phyloP scores from a whole-genome alignment of 2,113 vertebrate species.

The Pholis gunnellus region DNA sequence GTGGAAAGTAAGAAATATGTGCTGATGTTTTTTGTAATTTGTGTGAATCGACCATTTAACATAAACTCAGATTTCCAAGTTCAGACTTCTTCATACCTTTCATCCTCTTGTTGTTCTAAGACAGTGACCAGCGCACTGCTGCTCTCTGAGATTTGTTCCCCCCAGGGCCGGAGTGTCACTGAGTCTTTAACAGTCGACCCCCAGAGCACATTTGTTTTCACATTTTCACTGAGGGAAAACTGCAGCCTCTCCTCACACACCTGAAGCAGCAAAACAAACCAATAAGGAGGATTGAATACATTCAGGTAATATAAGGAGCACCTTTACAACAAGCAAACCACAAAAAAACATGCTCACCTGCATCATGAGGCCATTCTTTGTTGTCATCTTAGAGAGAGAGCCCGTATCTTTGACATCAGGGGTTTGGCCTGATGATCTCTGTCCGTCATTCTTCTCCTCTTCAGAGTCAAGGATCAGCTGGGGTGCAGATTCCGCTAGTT shows the following conservation, averaged over 20 bases:
- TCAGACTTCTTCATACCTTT: constrained; percentile 66
- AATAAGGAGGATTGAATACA: not conserved
- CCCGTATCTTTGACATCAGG: constrained; percentile 80
- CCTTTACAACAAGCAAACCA: not conserved
- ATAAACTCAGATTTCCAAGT: not conserved
- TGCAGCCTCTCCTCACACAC: constrained; percentile 92
- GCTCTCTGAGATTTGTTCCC: constrained; percentile 71
- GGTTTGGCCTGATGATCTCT: constrained; percentile 48
- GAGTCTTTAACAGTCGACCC: constrained; percentile 79
- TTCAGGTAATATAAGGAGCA: not conserved
- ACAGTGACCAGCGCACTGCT: constrained; percentile 32
- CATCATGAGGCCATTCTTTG: constrained; percentile 89
- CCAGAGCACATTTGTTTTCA: constrained; percentile 90
- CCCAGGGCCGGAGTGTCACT: constrained; percentile 78
- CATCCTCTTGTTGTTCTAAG: constrained; percentile 61
- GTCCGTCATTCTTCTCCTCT: constrained; percentile 47
- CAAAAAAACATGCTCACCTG: constrained; percentile 73
- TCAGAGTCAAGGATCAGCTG: constrained; percentile 43
- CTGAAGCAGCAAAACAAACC: constrained; percentile 70
- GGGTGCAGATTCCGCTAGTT: constrained; percentile 13
- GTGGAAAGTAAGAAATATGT: not conserved
- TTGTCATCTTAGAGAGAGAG: constrained; percentile 81
- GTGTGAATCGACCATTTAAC: not conserved
- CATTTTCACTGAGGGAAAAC: constrained; percentile 90
- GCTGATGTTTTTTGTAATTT: not conserved